Evolutionary conservation across 2,888 invertebrate genomes (phyloP), one percentile per base, ranked within the genome.

Genomic region (Perithous albicinctus): DNA sequence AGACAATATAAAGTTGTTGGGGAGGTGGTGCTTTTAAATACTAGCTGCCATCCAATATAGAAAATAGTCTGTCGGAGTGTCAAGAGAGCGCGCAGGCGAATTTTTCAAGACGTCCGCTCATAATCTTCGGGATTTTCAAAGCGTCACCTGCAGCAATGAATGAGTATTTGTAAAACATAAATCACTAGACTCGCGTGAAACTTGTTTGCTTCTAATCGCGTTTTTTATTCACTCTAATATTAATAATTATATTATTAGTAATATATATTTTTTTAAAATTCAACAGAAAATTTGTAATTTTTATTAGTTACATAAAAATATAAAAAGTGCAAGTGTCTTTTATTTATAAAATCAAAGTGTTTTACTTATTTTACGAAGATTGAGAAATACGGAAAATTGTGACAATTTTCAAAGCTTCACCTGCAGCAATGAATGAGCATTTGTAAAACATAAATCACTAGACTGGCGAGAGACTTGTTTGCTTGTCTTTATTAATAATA

Each of bases 21-120:
- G 38, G 76, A 72, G 73, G 66, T 23, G 67, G 29, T 38, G 79
- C 51, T 77, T 81, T 81, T 73, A 77, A 81, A 81, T 69, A 77
- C 67, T 56, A 23, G 61, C 61, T 54, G 51, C 43, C 51, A 43
- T 35, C 48, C 38, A 32, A 38, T 54, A 67, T 12, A 56, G 61
- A 76, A 72, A 80, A 76, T 76, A 66, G 76, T 80, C 67, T 51
- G 56, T 35, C 15, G 35, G 12, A 56, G 67, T 67, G 48, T 66
- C 70, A 63, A 63, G 77, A 38, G 77, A 38, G 77, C 67, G 73
- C 54, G 46, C 54, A 81, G 76, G 41, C 61, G 69, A 26, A 67
- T 8, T 26, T 38, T 18, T 20, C 32, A 32, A 10, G 18, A 15
- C 15, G 35, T 26, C 56, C 32, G 12, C 29, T 41, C 56, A 20